These are phyloP conservation scores for Gallirallus australis DNA, from an alignment of 2,797 vertebrate species.

Conservation along the genomic window DNA sequence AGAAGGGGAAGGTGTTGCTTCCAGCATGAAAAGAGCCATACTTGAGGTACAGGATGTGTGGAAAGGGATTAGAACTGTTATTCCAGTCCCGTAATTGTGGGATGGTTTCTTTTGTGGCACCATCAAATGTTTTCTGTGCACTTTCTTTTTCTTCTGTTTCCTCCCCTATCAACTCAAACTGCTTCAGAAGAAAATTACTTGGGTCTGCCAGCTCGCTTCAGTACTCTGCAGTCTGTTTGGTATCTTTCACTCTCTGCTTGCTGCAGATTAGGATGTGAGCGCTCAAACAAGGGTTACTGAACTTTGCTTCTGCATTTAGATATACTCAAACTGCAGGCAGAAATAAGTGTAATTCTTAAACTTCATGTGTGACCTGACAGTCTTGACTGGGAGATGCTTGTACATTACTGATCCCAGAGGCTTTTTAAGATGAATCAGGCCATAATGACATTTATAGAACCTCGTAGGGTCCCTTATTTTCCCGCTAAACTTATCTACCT, in stretches of 20 bases:
- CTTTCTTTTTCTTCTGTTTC: neutral
- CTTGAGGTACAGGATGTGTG: slow-evolving; percentile 84
- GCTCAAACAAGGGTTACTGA: neutral
- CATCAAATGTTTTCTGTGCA: neutral
- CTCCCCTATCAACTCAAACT: neutral
- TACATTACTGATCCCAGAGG: neutral
- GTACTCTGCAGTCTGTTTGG: neutral
- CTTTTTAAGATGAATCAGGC: neutral
- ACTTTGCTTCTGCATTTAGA: neutral
- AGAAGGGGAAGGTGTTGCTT: slow-evolving; percentile 89
- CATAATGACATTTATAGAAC: neutral
- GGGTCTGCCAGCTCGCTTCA: neutral
- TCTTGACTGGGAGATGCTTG: neutral
- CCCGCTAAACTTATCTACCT: neutral
- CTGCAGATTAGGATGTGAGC: neutral
- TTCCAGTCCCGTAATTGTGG: neutral
- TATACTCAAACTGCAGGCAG: neutral
- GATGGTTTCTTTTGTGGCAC: neutral
- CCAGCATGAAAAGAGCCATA: slow-evolving; percentile 96
- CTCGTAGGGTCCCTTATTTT: neutral
- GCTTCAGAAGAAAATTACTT: neutral
- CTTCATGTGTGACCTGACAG: neutral
- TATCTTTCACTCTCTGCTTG: neutral
- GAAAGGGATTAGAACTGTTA: neutral
- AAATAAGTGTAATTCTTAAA: neutral